Base-by-base conservation (phyloP, 2,888 invertebrate genomes). In the Byasa hedistus region DNA sequence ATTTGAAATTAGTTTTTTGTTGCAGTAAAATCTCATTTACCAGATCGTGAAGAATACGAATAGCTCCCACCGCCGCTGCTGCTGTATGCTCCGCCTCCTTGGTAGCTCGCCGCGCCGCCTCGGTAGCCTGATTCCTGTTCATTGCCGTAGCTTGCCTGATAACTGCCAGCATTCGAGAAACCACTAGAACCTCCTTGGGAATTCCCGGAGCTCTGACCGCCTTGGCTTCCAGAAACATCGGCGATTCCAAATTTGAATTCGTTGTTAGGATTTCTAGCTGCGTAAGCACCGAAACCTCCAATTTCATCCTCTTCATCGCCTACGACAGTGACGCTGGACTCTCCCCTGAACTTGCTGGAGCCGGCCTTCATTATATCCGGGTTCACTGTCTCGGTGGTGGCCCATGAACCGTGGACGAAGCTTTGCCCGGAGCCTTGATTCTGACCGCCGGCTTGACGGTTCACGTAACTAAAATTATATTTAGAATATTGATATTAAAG, bases 311-410 rank as follows among this genome's bases (percentile, higher is more conserved):
- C 88, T 48, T 86, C 87, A 69, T 87, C 89, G 44, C 86, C 89
- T 2, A 89, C 87, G 0, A 86, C 85, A 2, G 89, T 89, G 15
- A 86, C 80, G 1, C 81, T 82, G 19, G 84, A 78, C 7, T 82
- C 78, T 24, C 82, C 84, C 56, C 80, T 75, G 74, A 79, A 90
- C 8, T 84, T 84, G 0, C 80, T 77, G 7, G 92, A 91, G 23
- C 85, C 87, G 22, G 89, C 88, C 61, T 90, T 90, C 74, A 87
- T 83, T 19, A 92, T 75, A 19, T 91, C 87, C 44, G 86, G 77
- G 71, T 92, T 92, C 5, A 92, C 87, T 0, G 89, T 91, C 77
- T 92, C 92, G 7, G 92, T 91, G 0, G 92, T 92, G 1, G 86
- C 86, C 87, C 86, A 91, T 57, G 85, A 80, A 2, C 87, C 84